These are phyloP conservation scores for Hylomyscus alleni DNA, from an alignment of 2,797 vertebrate genomes.

Conservation along the genomic window DNA sequence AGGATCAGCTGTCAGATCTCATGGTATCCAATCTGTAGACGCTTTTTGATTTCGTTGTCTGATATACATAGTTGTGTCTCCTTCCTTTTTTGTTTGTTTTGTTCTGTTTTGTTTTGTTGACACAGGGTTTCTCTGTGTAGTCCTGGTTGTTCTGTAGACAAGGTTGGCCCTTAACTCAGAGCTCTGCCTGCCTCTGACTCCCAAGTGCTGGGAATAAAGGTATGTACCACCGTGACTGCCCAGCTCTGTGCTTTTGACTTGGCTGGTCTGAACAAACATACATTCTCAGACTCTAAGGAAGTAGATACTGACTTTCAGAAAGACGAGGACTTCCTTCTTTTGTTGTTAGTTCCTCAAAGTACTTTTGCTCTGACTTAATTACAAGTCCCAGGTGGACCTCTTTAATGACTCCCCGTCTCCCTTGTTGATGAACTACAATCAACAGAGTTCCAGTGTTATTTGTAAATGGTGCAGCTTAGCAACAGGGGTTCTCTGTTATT, in stretches of 20 bases:
- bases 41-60: neutral
- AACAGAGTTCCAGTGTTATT: slow-evolving; percentile 82
- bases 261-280: neutral
- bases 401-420: slow-evolving; percentile 85
- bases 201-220: neutral
- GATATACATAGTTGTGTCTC: neutral
- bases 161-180: neutral
- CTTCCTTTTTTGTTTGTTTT: neutral
- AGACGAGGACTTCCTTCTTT: slow-evolving; percentile 71
- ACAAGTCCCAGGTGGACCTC: slow-evolving; percentile 80
- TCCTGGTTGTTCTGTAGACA: neutral
- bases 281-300: neutral
- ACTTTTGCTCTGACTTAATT: slow-evolving; percentile 87
- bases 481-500: slow-evolving; percentile 41
- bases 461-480: slow-evolving; percentile 78
- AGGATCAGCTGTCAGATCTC: neutral
- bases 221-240: neutral
- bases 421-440: slow-evolving; percentile 86
- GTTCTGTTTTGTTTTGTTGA: neutral
- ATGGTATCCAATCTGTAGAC: neutral
- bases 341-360: slow-evolving; percentile 75
- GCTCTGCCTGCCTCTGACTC: neutral
- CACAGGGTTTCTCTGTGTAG: neutral
- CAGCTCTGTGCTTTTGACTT: neutral
- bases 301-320: slow-evolving; percentile 52